phyloP scores from a whole-genome alignment of 2,888 invertebrate genomes.

The Mesorhabditis belari region DNA sequence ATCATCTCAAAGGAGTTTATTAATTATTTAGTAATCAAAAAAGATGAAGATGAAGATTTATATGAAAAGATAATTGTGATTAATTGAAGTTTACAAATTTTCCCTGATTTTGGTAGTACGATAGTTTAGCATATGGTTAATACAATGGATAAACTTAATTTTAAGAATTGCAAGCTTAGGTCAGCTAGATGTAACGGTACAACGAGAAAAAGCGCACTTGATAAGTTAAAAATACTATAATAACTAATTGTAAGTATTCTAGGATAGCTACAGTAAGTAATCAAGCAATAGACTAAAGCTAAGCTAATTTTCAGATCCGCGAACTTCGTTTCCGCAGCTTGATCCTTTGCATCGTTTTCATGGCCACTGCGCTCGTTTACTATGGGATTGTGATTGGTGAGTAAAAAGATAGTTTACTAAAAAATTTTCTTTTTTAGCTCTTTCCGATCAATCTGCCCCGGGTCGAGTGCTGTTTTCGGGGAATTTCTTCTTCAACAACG shows the following conservation, averaged over 20 bases:
- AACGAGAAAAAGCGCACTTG: neutral
- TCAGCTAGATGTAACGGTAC: neutral
- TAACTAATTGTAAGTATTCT: neutral
- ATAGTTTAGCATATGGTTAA: too few species aligned
- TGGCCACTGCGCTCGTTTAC: slow-evolving; percentile 52
- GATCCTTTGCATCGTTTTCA: slow-evolving; percentile 44
- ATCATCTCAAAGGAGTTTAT: too few species aligned
- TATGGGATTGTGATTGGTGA: slow-evolving; percentile 49
- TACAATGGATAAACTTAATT: too few species aligned
- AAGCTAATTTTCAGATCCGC: slow-evolving; percentile 10
- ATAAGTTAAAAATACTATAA: neutral
- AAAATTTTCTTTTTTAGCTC: slow-evolving; percentile 18
- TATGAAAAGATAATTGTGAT: too few species aligned
- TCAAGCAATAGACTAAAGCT: slow-evolving; percentile 10
- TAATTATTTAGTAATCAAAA: too few species aligned
- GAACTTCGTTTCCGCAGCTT: slow-evolving; percentile 39
- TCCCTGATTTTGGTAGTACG: too few species aligned
- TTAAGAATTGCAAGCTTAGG: slow-evolving; percentile 24
- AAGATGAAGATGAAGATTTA: too few species aligned
- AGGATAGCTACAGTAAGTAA: too few species aligned
- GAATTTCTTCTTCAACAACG: slow-evolving; percentile 52
- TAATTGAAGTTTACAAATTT: too few species aligned
- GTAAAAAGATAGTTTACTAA: neutral
- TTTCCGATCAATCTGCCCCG: slow-evolving; percentile 46
- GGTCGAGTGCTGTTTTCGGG: slow-evolving; percentile 44